Base-by-base conservation (phyloP, 2,113 vertebrate genomes). In the Rhadina sibilatrix region DNA sequence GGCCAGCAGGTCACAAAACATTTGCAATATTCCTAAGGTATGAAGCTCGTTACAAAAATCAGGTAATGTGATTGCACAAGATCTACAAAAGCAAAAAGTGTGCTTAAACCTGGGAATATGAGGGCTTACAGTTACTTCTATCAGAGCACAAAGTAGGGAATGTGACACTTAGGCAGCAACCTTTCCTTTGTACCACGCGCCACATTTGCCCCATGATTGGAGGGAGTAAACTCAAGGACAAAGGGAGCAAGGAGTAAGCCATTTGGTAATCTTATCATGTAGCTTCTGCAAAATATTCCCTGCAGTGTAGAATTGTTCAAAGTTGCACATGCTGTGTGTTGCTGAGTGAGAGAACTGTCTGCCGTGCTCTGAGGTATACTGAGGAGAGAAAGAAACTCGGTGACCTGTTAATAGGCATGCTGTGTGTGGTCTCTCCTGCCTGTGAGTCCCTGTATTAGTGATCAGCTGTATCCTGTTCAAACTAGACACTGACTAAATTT, bases 281-380 rank as follows among this genome's bases (percentile, higher is more conserved):
- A 94, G 96, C 82, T 96, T 95, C 96, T 98, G 96, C 95, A 97
- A 97, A 98, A 97, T 94, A 97, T 97, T 97, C 92, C 97, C 98
- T 42, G 95, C 94, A 81, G 97, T 87, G 97, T 44, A 84, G 94
- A 90, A 96, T 96, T 98, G 96, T 97, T 97, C 94, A 78, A 95
- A 97, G 95, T 68, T 92, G 88, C 82, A 69, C 97, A 97, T 89
- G 97, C 97, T 95, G 97, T 81, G 96, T 91, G 90, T 69, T 94
- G 96, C 97, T 97, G 97, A 76, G 96, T 0, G 17, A 93, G 77
- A 90, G 95, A 97, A 78, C 94, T 76, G 91, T 91, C 91, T 93
- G 85, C 90, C 6, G 30, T 96, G 96, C 90, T 19, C 95, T 56
- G 94, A 94, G 97, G 95, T 69, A 38, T 28, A 93, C 27, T 82